These are phyloP conservation scores for Drosophila anomelani DNA, from an alignment of 2,888 invertebrate species.

Conservation along the genomic window DNA sequence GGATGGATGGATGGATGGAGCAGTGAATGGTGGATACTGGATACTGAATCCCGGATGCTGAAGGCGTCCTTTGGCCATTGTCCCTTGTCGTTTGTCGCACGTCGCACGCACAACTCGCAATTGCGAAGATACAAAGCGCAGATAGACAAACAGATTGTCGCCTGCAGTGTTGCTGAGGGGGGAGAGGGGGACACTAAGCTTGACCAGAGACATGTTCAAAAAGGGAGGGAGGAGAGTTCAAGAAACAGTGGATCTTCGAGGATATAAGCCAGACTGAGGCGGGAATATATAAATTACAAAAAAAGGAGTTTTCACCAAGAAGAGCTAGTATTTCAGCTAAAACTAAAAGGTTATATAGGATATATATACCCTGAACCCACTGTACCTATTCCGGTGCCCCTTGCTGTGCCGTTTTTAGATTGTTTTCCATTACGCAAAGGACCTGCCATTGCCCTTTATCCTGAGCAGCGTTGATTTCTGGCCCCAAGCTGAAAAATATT, in stretches of 20 bases:
- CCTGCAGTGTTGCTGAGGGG: conserved; percentile 59
- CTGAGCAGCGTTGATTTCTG: conserved; percentile 1
- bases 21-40: not conserved
- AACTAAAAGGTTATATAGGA: not conserved
- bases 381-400: not conserved
- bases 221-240: not conserved
- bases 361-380: not conserved
- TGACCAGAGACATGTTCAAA: not conserved
- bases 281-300: not conserved
- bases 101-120: conserved; percentile 32
- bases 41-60: conserved; percentile 5
- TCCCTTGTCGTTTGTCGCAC: conserved; percentile 29
- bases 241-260: not conserved
- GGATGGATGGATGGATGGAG: conserved; percentile 11
- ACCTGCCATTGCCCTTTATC: conserved; percentile 1
- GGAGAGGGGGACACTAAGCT: not conserved
- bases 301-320: not conserved
- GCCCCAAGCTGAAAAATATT: conserved; percentile 56
- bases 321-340: too few species aligned
- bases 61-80: conserved; percentile 8
- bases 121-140: conserved; percentile 65
- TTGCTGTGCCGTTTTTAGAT: conserved; percentile 47
- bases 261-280: not conserved
- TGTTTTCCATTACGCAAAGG: conserved; percentile 62
- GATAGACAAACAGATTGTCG: conserved; percentile 78